Evolutionary conservation across 1,140 invertebrate genomes (phyloP).

Genomic region (Neodiprion pinetum): DNA sequence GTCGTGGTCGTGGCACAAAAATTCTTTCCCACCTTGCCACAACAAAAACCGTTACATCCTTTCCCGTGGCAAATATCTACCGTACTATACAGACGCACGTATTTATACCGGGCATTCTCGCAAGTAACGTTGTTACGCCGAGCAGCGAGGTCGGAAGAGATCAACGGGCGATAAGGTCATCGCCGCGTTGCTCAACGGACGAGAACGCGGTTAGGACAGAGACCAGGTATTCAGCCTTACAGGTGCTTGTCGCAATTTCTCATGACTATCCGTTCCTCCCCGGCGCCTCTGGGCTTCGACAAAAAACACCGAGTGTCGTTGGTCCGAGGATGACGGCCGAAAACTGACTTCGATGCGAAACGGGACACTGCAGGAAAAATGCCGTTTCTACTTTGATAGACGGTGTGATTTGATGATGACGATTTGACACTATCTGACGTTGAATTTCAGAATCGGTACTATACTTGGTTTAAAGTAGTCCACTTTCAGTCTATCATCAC

Average conservation of each 20-base stretch:
- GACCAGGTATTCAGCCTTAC: not conserved
- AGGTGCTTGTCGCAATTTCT: not conserved
- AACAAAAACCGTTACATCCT: slow-evolving; percentile 5
- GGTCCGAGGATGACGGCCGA: no score
- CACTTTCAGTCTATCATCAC: no score
- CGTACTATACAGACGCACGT: not conserved
- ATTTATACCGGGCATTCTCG: no score
- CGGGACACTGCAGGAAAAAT: no score
- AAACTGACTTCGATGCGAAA: no score
- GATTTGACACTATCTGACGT: no score
- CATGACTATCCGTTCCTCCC: not conserved
- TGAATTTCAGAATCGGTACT: no score
- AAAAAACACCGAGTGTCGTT: no score
- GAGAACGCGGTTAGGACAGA: not conserved
- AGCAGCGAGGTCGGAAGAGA: not conserved
- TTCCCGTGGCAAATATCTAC: not conserved
- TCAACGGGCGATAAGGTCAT: slow-evolving; percentile 1
- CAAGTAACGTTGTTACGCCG: not conserved
- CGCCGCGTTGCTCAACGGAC: slow-evolving; percentile 6
- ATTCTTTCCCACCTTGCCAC: not conserved
- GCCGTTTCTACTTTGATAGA: no score
- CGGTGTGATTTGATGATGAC: no score
- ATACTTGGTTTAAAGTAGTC: no score
- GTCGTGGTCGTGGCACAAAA: not conserved
- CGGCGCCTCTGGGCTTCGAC: no score